Base-by-base conservation (phyloP, 1,140 invertebrate species). In the Diabrotica virgifera region DNA sequence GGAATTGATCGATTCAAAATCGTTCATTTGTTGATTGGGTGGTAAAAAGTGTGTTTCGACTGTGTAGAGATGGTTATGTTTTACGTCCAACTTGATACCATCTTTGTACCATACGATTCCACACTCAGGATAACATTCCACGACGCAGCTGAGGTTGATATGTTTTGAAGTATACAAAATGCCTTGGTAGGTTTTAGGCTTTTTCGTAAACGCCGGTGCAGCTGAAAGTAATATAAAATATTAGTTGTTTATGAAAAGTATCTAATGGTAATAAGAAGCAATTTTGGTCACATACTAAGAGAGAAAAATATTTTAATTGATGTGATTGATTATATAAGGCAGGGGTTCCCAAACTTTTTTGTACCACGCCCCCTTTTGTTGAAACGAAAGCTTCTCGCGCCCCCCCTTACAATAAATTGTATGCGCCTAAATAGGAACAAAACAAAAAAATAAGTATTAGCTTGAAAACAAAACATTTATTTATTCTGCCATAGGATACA, bases 71-170 rank as follows among this genome's bases (percentile, higher is more conserved):
- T 81, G 80, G 24, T 85, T 86, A 69, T 67, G 82, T 24, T 83
- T 77, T 38, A 84, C 84, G 67, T 90, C 83, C 62, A 92, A 86
- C 0, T 83, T 79, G 4, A 80, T 76, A 6, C 86, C 88, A 73
- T 93, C 87, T 76, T 91, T 93, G 55, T 88, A 82, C 94, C 94
- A 96, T 10, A 87, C 82, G 52, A 96, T 88, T 38, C 87, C 85
- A 77, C 94, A 96, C 9, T 90, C 81, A 0, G 94, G 93, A 6
- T 87, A 91, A 77, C 94, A 96, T 76, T 96, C 93, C 14, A 96
- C 90, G 69, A 91, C 87, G 77, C 94, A 96, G 6, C 89, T 90
- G 8, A 95, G 83, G 59, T 86, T 91, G 52, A 94, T 89, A 72
- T 90, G 88, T 85, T 82, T 9, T 85, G 85, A 63, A 11, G 70